These are phyloP conservation scores for Taeniopygia guttata DNA, from an alignment of 2,797 vertebrate genomes.

Conservation along the genomic window DNA sequence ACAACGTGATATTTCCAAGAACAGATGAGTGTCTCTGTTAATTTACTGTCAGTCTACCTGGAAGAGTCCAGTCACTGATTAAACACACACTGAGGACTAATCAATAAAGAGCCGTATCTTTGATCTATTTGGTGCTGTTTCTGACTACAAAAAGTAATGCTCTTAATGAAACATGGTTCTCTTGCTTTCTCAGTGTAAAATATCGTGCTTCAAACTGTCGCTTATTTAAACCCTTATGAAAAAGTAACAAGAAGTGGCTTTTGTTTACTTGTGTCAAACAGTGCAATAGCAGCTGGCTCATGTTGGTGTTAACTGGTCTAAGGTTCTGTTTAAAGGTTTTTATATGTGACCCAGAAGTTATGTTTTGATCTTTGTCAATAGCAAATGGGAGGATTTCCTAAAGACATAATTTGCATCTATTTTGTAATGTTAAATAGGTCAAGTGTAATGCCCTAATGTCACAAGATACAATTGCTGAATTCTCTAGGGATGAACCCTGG, in stretches of 20 bases:
- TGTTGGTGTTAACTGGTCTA: background rate
- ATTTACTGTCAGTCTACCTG: background rate
- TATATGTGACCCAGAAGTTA: slow-evolving; percentile 5
- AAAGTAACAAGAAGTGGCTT: background rate
- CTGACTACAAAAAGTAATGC: background rate
- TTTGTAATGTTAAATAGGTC: slow-evolving; percentile 12
- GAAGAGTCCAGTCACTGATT: background rate
- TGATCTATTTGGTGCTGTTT: slow-evolving; percentile 29
- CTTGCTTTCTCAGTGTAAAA: background rate
- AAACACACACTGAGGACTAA: background rate
- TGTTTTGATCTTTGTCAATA: slow-evolving; percentile 33
- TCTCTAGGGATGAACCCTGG: background rate
- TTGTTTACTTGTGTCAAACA: background rate
- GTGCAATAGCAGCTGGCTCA: background rate
- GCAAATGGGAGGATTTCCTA: background rate
- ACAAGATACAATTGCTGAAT: background rate
- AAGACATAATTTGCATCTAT: background rate
- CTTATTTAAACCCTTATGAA: slow-evolving; percentile 11
- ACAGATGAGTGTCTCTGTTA: background rate
- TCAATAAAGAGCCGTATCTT: slow-evolving; percentile 29
- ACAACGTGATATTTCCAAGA: slow-evolving; percentile 3
- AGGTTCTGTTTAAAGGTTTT: background rate
- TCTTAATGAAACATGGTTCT: background rate
- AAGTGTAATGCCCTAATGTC: background rate
- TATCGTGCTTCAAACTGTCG: background rate